phyloP scores from a whole-genome alignment of 2,797 vertebrate species.

The Myotis findleyi region DNA sequence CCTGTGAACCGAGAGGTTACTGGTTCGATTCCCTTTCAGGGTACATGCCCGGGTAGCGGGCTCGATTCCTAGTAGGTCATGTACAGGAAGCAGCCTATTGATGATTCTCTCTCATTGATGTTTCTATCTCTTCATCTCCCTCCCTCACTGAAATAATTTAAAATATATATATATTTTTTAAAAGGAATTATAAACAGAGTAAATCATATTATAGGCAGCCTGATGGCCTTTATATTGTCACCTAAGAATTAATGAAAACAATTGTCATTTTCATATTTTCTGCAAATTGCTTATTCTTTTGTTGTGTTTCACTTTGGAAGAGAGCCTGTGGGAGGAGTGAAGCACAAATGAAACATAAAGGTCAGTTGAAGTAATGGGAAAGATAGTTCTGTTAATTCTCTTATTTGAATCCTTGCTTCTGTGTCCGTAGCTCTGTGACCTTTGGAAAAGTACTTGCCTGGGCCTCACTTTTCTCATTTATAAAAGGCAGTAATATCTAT shows the following conservation, averaged over 20 bases:
- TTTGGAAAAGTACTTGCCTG: conserved; percentile 50
- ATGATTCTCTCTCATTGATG: no score
- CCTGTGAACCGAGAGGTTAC: no score
- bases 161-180: no score
- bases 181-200: conserved; percentile 21
- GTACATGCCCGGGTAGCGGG: no score
- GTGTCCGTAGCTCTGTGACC: neutral
- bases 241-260: conserved; percentile 56
- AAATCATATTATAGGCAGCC: conserved; percentile 35
- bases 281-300: conserved; percentile 57
- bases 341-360: conserved; percentile 55
- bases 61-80: no score
- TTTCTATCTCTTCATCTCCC: no score
- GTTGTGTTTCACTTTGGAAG: conserved; percentile 52
- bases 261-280: conserved; percentile 58
- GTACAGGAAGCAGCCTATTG: no score
- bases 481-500: conserved; percentile 26
- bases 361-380: conserved; percentile 12
- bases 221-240: conserved; percentile 59
- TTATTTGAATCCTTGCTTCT: conserved; percentile 10
- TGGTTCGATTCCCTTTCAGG: no score
- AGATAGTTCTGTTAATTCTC: conserved; percentile 22
- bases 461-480: conserved; percentile 30
- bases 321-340: conserved; percentile 43
- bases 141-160: no score